phyloP scores from a whole-genome alignment of 2,888 invertebrate species.

The Philereme transversata region DNA sequence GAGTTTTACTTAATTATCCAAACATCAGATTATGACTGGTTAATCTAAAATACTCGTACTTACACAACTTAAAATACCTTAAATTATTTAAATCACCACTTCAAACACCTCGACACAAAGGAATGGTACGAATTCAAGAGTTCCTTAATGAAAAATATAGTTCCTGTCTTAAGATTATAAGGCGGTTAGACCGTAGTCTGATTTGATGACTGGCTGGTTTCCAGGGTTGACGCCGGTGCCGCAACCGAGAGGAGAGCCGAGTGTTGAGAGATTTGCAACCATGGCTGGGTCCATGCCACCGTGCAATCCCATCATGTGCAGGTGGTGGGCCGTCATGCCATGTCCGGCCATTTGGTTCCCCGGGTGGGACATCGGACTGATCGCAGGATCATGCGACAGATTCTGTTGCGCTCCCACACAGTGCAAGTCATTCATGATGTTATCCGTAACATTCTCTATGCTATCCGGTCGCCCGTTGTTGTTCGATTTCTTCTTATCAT shows the following conservation, averaged over 20 bases:
- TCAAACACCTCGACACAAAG: conserved; percentile 76
- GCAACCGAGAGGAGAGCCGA: conserved; percentile 81
- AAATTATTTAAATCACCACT: conserved; percentile 71
- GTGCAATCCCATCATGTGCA: conserved; percentile 79
- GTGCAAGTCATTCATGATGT: conserved; percentile 84
- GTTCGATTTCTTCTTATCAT: conserved; percentile 81
- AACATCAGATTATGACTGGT: conserved; percentile 79
- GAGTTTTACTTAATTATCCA: conserved; percentile 78
- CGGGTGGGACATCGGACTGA: conserved; percentile 79
- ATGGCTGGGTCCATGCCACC: conserved; percentile 78
- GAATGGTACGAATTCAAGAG: conserved; percentile 77
- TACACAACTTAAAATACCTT: conserved; percentile 71
- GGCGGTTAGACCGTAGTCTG: conserved; percentile 94
- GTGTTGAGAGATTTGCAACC: conserved; percentile 77
- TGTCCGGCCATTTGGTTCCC: conserved; percentile 80
- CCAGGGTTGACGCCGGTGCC: conserved; percentile 70
- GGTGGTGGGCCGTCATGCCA: conserved; percentile 81
- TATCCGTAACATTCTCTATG: conserved; percentile 86
- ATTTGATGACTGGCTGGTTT: conserved; percentile 88
- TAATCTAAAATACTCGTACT: conserved; percentile 64
- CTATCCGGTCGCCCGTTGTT: conserved; percentile 85
- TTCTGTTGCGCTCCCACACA: conserved; percentile 77
- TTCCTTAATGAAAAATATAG: conserved; percentile 76
- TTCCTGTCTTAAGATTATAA: conserved; percentile 79
- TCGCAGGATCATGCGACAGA: conserved; percentile 75